Evolutionary conservation across 2,797 vertebrate species (phyloP).

Genomic region (Iguana delicatissima): DNA sequence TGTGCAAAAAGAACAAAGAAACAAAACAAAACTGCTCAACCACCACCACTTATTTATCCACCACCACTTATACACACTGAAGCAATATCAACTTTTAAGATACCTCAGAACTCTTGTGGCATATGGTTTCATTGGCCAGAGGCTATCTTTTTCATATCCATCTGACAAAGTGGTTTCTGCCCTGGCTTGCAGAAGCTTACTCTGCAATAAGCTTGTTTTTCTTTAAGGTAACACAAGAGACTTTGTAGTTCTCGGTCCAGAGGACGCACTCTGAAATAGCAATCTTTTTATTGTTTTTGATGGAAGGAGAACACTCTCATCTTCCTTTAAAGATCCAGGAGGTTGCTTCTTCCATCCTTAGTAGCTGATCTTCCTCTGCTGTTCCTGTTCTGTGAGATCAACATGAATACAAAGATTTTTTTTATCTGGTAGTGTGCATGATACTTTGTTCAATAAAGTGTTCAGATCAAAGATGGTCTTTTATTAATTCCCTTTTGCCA

Average conservation of each 20-base stretch:
- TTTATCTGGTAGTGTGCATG: slow-evolving; percentile 36
- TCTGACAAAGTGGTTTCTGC: background rate
- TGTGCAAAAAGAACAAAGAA: background rate
- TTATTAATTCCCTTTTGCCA: slow-evolving; percentile 13
- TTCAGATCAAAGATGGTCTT: slow-evolving; percentile 34
- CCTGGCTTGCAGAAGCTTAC: background rate
- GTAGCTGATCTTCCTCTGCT: background rate
- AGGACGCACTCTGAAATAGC: background rate
- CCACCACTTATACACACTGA: background rate
- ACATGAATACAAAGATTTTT: slow-evolving; percentile 27
- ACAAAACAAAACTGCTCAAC: too few relatives aligned
- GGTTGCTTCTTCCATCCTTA: background rate
- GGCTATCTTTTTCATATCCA: background rate
- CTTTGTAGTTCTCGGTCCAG: background rate
- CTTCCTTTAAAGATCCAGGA: background rate
- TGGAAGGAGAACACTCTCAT: background rate
- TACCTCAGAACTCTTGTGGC: background rate
- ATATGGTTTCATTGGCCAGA: background rate
- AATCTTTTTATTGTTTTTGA: background rate
- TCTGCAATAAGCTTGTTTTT: background rate
- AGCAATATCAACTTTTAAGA: background rate
- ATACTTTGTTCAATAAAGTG: slow-evolving; percentile 31
- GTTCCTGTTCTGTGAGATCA: slow-evolving; percentile 11
- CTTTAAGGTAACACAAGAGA: background rate
- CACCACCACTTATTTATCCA: background rate